A percentile compares a stretch with the other conserved stretches of the same genome.
Conservation (phyloP, 2,888 invertebrate genomes). For the Cephus sareptanus region DNA sequence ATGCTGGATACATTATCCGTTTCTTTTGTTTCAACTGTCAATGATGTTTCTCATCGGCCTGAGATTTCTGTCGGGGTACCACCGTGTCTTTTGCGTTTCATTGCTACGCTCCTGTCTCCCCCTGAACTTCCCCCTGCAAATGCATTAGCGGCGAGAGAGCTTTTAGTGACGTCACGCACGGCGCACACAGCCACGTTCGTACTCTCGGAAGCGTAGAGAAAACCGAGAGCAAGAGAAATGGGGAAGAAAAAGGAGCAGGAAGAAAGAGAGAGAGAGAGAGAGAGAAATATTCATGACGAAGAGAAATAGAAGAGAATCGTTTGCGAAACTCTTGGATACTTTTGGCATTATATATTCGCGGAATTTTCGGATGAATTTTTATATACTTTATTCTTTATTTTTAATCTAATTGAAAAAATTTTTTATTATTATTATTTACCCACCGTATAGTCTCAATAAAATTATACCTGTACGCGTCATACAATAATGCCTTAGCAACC, state of each 20-base stretch:
- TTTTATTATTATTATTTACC: not conserved
- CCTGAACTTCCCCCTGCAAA: conserved; percentile 45
- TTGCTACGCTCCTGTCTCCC: conserved; percentile 46
- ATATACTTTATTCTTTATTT: not conserved
- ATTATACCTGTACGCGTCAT: not conserved
- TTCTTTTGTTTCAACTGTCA: not conserved
- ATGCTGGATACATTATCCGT: not conserved
- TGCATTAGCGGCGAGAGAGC: conserved; percentile 62
- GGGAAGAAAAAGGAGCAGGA: conserved; percentile 22
- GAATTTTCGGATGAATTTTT: not conserved
- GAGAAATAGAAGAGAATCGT: conserved; percentile 1
- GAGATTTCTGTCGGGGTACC: not conserved
- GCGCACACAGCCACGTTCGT: conserved; percentile 28
- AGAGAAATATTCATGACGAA: not conserved
- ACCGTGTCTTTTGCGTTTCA: not conserved
- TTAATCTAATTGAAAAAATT: not conserved
- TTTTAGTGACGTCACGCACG: conserved; percentile 57
- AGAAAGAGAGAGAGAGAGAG: conserved; percentile 7
- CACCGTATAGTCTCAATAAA: not conserved
- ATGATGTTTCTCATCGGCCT: not conserved
- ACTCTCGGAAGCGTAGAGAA: not conserved
- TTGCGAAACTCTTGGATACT: not conserved
- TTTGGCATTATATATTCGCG: not conserved
- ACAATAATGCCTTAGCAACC: not conserved
- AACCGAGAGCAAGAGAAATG: conserved; percentile 14